Percentiles rank a stretch among this genome's conserved stretches.
These are phyloP conservation scores for Laspeyria flexula DNA, from an alignment of 2,888 invertebrate species.

Conservation along the genomic window DNA sequence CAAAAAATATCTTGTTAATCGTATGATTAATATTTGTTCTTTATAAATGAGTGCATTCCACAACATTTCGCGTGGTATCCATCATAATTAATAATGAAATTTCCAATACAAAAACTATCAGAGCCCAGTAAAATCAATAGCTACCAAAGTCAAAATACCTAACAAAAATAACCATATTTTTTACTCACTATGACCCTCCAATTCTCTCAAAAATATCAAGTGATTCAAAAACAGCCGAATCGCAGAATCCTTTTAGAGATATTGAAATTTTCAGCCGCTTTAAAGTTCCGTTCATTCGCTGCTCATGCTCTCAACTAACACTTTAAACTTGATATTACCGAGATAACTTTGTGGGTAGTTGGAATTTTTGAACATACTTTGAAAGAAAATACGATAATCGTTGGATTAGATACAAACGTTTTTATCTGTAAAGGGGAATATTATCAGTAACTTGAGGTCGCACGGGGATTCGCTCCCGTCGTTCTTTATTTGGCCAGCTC, in stretches of 20 bases:
- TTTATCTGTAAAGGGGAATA: slow-evolving; percentile 15
- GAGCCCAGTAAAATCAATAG: too few species aligned
- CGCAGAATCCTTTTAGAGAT: slow-evolving; percentile 56
- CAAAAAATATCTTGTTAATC: too few species aligned
- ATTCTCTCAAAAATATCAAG: slow-evolving; percentile 40
- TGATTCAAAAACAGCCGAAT: slow-evolving; percentile 51
- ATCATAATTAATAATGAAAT: too few species aligned
- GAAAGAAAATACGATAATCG: slow-evolving; percentile 17
- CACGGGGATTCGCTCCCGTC: too few species aligned
- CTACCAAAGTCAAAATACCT: background rate
- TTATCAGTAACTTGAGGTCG: too few species aligned
- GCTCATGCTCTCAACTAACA: slow-evolving; percentile 29
- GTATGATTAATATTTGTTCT: too few species aligned
- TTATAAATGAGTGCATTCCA: too few species aligned
- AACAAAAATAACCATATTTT: slow-evolving; percentile 14
- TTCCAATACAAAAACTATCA: background rate
- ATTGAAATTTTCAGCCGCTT: slow-evolving; percentile 52
- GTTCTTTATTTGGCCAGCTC: too few species aligned
- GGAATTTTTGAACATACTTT: slow-evolving; percentile 18
- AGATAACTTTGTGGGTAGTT: slow-evolving; percentile 34
- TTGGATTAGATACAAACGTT: slow-evolving; percentile 15
- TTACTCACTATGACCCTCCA: slow-evolving; percentile 21
- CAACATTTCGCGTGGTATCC: too few species aligned
- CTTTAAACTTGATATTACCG: slow-evolving; percentile 39
- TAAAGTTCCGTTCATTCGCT: slow-evolving; percentile 38